Percentiles rank a stretch among this genome's conserved stretches.
These are phyloP conservation scores for Aplysia californica DNA, from an alignment of 1,140 invertebrate genomes.

Conservation along the genomic window DNA sequence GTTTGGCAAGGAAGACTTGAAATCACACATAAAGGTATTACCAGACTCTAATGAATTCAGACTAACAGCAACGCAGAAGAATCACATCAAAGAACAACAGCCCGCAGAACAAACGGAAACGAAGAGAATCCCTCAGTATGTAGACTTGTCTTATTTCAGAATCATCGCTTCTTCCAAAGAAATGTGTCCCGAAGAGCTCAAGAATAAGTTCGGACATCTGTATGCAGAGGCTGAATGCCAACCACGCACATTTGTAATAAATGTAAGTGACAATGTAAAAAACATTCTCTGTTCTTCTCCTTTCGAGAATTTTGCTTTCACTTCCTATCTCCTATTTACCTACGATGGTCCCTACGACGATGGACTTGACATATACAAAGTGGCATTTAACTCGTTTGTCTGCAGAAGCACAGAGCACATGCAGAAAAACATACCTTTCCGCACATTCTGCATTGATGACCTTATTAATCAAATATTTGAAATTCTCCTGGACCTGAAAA, in stretches of 20 bases:
- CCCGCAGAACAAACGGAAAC: too few species aligned
- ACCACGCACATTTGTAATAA: conserved; percentile 36
- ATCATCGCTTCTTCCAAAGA: not conserved
- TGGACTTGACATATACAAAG: not conserved
- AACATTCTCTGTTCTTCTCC: not conserved
- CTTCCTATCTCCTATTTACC: not conserved
- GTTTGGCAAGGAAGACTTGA: too few species aligned
- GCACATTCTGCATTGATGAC: not conserved
- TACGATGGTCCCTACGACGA: conserved; percentile 9
- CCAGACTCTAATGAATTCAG: too few species aligned
- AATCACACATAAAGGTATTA: too few species aligned
- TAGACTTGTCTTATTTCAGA: too few species aligned
- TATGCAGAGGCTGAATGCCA: conserved; percentile 31
- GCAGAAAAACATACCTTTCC: not conserved
- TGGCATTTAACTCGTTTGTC: not conserved
- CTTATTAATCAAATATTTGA: not conserved
- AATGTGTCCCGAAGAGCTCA: not conserved
- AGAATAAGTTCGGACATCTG: conserved; percentile 13
- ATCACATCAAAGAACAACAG: too few species aligned
- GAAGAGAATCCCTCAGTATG: too few species aligned
- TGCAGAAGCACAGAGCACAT: not conserved
- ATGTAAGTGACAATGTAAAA: conserved; percentile 34
- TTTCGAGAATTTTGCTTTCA: not conserved
- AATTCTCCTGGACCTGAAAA: conserved; percentile 6
- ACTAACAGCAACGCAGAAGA: too few species aligned